Percentiles rank a stretch among this genome's conserved stretches.
These are phyloP conservation scores for Vollenhovia emeryi DNA, from an alignment of 1,140 invertebrate species.

Conservation along the genomic window DNA sequence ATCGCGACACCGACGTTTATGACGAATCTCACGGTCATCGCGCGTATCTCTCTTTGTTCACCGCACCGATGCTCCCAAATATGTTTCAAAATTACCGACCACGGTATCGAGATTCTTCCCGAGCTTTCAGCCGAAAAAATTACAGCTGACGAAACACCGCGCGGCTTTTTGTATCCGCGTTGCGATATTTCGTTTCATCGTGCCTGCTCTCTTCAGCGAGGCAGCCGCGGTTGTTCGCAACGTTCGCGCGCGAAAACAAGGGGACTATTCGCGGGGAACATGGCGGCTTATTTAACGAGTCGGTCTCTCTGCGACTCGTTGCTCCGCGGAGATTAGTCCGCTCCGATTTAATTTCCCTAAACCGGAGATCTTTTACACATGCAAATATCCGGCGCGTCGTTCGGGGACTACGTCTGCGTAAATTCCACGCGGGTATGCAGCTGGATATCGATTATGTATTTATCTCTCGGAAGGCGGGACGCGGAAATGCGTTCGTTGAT, in stretches of 20 bases:
- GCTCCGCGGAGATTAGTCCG: neutral
- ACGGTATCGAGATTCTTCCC: slow-evolving; percentile 34
- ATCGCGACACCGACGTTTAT: slow-evolving; percentile 16
- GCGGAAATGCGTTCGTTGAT: slow-evolving; percentile 10
- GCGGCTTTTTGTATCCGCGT: slow-evolving; percentile 40
- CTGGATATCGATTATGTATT: neutral
- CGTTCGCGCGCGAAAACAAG: neutral
- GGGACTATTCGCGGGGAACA: slow-evolving; percentile 14
- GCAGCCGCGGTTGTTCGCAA: neutral
- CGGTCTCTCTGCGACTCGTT: too few species aligned
- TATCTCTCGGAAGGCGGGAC: neutral
- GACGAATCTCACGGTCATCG: slow-evolving; percentile 11
- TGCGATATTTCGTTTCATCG: slow-evolving; percentile 57
- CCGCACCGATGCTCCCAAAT: slow-evolving; percentile 37
- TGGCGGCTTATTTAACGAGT: neutral
- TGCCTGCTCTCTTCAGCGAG: slow-evolving; percentile 15
- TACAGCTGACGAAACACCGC: slow-evolving; percentile 28
- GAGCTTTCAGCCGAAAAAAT: slow-evolving; percentile 49
- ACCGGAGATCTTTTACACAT: neutral
- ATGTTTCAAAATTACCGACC: slow-evolving; percentile 34
- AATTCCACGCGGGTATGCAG: neutral
- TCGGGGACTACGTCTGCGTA: neutral
- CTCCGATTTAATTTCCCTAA: neutral
- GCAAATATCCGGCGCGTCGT: neutral
- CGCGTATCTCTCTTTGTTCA: slow-evolving; percentile 38